These are phyloP conservation scores for Nycticryphes semicollaris DNA, from an alignment of 2,113 vertebrate genomes.

Conservation along the genomic window DNA sequence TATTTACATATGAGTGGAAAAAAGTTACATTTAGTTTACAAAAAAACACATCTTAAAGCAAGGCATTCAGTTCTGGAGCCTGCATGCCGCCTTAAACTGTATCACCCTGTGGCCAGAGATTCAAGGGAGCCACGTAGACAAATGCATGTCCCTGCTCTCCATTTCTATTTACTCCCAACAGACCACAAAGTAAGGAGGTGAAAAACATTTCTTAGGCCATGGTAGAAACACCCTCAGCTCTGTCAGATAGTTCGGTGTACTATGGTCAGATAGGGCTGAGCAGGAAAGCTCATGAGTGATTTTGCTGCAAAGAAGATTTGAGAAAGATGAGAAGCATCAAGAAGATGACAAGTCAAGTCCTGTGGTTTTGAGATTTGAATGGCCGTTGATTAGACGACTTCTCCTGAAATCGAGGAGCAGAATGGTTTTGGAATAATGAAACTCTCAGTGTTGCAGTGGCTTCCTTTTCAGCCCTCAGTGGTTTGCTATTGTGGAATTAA, in stretches of 20 bases:
- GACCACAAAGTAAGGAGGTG: neutral
- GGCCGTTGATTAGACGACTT: conserved; percentile 13
- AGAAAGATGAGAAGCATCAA: neutral
- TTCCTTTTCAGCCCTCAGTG: conserved; percentile 15
- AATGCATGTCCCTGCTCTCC: neutral
- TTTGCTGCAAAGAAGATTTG: neutral
- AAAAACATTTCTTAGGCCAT: neutral
- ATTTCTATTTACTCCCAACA: neutral
- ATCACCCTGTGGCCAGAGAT: rapidly evolving
- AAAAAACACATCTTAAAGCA: neutral
- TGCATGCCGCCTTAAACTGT: neutral
- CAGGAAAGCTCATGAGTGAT: neutral
- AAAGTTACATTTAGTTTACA: neutral
- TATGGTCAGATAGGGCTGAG: neutral
- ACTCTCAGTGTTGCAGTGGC: neutral
- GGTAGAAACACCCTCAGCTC: neutral
- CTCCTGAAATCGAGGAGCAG: neutral
- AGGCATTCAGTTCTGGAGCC: neutral
- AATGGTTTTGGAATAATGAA: neutral
- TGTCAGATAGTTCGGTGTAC: neutral
- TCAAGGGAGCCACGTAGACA: neutral
- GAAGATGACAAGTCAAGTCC: neutral
- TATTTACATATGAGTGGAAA: neutral
- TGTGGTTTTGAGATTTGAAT: neutral
- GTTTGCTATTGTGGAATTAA: conserved; percentile 37